A percentile compares a stretch with the other conserved stretches of the same genome.
phyloP scores from a whole-genome alignment of 2,113 vertebrate species.

The Bos indicus region DNA sequence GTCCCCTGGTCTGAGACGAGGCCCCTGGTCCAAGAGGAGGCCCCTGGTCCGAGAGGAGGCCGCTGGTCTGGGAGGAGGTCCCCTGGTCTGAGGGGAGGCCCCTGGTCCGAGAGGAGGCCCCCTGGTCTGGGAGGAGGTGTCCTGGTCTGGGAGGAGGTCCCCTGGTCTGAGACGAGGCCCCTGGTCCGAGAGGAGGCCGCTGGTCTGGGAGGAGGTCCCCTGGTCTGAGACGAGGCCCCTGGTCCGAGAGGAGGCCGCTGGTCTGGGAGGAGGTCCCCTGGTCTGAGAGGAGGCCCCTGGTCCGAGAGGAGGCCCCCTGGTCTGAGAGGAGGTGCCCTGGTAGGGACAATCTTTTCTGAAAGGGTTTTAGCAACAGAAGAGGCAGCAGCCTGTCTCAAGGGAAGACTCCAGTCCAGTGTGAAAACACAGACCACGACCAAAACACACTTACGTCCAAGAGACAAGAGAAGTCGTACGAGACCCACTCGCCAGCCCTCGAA shows the following conservation, averaged over 20 bases:
- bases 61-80: fast-evolving
- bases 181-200: neutral
- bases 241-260: no score
- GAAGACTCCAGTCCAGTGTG: neutral
- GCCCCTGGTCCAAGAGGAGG: fast-evolving
- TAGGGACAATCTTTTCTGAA: neutral
- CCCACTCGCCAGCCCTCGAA: neutral
- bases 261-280: fast-evolving
- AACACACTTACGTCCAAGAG: neutral
- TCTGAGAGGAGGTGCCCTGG: neutral
- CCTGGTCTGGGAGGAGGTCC: neutral
- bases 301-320: fast-evolving
- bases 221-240: no score
- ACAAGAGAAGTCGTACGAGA: neutral
- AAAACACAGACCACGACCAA: neutral
- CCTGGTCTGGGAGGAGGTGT: fast-evolving
- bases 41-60: fast-evolving
- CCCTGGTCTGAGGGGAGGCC: no score
- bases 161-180: neutral
- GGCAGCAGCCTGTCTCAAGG: neutral
- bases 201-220: fast-evolving
- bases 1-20: fast-evolving
- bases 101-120: no score
- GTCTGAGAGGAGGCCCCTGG: fast-evolving
- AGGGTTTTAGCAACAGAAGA: neutral